Conservation (phyloP, 1,140 invertebrate species). For the Carposina sasakii region DNA sequence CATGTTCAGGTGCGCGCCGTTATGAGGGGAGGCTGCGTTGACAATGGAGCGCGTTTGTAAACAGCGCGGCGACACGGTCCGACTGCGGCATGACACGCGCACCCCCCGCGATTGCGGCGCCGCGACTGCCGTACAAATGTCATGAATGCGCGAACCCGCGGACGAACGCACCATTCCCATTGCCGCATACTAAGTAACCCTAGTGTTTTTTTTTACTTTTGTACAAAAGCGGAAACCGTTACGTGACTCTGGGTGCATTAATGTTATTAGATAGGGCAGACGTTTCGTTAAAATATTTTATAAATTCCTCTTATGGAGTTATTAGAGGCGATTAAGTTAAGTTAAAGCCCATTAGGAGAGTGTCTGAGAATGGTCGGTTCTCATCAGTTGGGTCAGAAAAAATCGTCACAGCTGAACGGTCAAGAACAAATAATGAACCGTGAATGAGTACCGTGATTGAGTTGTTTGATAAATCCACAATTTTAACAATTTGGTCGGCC, state of each 20-base stretch:
- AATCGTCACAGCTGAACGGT: too few relatives aligned
- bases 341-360: too few relatives aligned
- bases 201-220: slow-evolving; percentile 52
- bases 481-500: too few relatives aligned
- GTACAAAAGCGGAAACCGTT: slow-evolving; percentile 59
- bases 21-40: background rate
- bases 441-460: too few relatives aligned
- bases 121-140: slow-evolving; percentile 61
- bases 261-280: slow-evolving; percentile 29
- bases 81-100: slow-evolving; percentile 26
- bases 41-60: slow-evolving; percentile 20
- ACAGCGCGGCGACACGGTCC: slow-evolving; percentile 19
- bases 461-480: too few relatives aligned
- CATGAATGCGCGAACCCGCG: slow-evolving; percentile 48
- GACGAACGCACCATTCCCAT: slow-evolving; percentile 39
- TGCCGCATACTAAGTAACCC: slow-evolving; percentile 62
- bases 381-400: too few relatives aligned
- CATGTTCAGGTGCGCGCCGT: slow-evolving; percentile 45
- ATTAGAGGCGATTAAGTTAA: too few relatives aligned
- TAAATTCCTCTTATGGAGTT: too few relatives aligned
- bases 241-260: slow-evolving; percentile 47
- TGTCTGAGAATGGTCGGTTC: too few relatives aligned
- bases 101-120: slow-evolving; percentile 54
- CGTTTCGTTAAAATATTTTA: too few relatives aligned
- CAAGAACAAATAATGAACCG: too few relatives aligned